Percentiles rank a stretch among this genome's conserved stretches.
phyloP scores from a whole-genome alignment of 2,113 vertebrate species.

The Toxotes chatareus region DNA sequence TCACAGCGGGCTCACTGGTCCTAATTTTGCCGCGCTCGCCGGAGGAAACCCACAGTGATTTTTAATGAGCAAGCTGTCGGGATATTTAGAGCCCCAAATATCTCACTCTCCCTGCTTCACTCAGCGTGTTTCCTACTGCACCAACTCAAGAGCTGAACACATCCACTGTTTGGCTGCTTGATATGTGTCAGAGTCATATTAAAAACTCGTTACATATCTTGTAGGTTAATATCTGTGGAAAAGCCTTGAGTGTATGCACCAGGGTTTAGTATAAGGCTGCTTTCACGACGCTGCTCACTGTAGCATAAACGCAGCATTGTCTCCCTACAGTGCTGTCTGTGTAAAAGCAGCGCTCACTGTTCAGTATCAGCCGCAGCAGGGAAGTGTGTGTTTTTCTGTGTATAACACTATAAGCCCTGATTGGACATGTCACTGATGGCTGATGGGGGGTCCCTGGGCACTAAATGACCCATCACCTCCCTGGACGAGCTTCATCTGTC shows the following conservation, averaged over 20 bases:
- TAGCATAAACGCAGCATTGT: constrained; percentile 57
- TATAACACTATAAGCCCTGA: constrained; percentile 72
- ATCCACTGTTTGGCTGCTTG: constrained; percentile 15
- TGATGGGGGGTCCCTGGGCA: constrained; percentile 79
- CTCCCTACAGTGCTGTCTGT: constrained; percentile 24
- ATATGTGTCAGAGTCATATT: constrained; percentile 22
- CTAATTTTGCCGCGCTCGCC: constrained; percentile 61
- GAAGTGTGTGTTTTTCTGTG: constrained; percentile 54
- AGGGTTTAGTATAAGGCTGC: constrained; percentile 41
- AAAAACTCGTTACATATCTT: constrained; percentile 37
- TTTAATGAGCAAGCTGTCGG: constrained; percentile 66
- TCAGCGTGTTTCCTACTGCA: not conserved
- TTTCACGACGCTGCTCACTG: constrained; percentile 40
- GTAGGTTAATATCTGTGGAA: constrained; percentile 36
- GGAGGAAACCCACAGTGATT: constrained; percentile 54
- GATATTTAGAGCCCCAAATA: constrained; percentile 10
- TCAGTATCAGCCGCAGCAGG: constrained; percentile 26
- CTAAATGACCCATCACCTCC: constrained; percentile 75
- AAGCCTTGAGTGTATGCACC: constrained; percentile 10
- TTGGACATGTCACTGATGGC: constrained; percentile 85
- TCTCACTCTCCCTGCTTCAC: not conserved
- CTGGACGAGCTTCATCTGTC: constrained; percentile 78
- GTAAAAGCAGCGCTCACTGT: constrained; percentile 47
- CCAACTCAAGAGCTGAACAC: constrained; percentile 24
- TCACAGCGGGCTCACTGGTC: constrained; percentile 62